Conservation (phyloP, 2,888 invertebrate genomes). For the Trichopoda pennipes region DNA sequence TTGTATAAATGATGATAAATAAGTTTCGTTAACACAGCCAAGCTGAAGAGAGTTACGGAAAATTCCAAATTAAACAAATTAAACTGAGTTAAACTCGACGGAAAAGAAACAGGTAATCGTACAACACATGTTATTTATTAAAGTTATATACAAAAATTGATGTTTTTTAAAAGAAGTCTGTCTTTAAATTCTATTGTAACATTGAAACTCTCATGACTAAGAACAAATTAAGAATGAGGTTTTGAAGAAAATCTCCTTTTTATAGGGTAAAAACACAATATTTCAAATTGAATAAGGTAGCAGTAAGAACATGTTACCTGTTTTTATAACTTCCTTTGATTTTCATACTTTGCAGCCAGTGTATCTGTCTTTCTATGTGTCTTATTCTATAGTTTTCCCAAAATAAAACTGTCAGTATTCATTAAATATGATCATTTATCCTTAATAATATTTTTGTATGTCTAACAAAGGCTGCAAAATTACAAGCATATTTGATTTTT, state of each 20-base stretch:
- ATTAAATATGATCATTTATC: constrained; percentile 31
- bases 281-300: constrained; percentile 16
- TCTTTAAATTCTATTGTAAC: neutral
- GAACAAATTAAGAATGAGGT: constrained; percentile 38
- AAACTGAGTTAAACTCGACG: neutral
- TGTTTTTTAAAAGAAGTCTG: neutral
- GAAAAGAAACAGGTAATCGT: neutral
- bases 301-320: constrained; percentile 6
- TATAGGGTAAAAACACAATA: neutral
- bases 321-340: neutral
- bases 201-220: constrained; percentile 29
- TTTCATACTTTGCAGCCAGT: neutral
- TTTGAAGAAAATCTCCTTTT: constrained; percentile 14
- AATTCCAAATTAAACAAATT: neutral
- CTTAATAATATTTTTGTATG: neutral
- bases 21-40: too few relatives aligned
- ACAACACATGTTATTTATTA: neutral
- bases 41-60: neutral
- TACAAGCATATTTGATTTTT: neutral
- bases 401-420: constrained; percentile 47
- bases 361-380: constrained; percentile 3
- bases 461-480: constrained; percentile 1
- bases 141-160: too few relatives aligned
- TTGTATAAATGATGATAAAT: too few relatives aligned
- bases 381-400: constrained; percentile 10